Base-by-base conservation (phyloP, 2,888 invertebrate species). In the Junonia oenone region DNA sequence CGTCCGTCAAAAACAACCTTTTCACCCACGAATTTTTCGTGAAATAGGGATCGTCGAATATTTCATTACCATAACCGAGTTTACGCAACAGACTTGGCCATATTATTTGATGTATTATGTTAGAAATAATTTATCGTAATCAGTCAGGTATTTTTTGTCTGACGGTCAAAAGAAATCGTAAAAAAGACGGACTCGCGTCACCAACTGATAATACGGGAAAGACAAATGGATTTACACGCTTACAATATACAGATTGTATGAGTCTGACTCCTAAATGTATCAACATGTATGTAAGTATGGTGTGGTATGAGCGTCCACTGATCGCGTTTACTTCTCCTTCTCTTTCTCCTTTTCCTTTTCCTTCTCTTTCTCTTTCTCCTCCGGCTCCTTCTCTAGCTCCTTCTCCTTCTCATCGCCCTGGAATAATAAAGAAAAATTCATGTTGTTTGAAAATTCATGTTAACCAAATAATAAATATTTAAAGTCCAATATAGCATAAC, bases 381-480 rank as follows among this genome's bases (percentile, higher is more conserved):
- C 93, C 51, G 92, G 93, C 69, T 95, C 95, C 79, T 95, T 87
- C 61, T 86, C 86, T 31, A 76, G 57, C 57, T 86, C 86, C 68
- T 93, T 94, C 68, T 95, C 95, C 76, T 95, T 95, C 73, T 95
- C 95, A 69, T 95, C 95, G 68, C 94, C 94, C 94, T 95, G 87
- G n/a, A 62, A 27, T 45, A 46, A 56, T 19, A 8, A 27, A 11
- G 6, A 9, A n/a, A 19, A 11, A 19, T 4, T 22, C 22, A 3
- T 5, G 5, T 22, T 22, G 22, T 22, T 22, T 22, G 22, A 22
- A 22, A 22, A n/a, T n/a, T n/a, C n/a, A n/a, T n/a, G n/a, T n/a
- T n/a, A n/a, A n/a, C n/a, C n/a, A n/a, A n/a, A n/a, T n/a, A n/a
- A n/a, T n/a, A n/a, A n/a, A n/a, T n/a, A n/a, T n/a, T n/a, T n/a